These are phyloP conservation scores for Emys orbicularis DNA, from an alignment of 2,797 vertebrate species.

Conservation along the genomic window DNA sequence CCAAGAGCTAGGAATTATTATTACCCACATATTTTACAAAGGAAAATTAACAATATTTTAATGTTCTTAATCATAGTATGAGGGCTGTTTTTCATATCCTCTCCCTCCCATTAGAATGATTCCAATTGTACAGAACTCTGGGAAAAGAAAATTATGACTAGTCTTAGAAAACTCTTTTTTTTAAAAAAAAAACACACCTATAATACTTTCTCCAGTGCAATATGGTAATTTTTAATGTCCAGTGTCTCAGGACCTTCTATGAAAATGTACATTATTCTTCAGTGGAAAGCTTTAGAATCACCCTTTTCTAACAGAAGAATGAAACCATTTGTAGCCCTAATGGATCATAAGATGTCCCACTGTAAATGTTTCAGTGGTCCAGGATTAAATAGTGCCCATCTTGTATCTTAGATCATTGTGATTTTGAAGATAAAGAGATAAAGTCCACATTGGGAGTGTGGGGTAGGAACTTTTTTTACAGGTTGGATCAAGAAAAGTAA, in stretches of 20 bases:
- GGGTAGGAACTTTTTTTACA: neutral
- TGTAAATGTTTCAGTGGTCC: neutral
- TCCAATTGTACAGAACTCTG: neutral
- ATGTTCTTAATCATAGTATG: neutral
- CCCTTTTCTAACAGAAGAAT: neutral
- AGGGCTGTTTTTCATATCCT: neutral
- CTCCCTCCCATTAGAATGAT: neutral
- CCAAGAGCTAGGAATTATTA: neutral
- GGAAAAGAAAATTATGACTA: neutral
- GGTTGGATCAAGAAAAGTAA: neutral
- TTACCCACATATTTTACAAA: neutral
- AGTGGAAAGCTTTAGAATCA: neutral
- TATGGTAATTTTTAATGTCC: neutral
- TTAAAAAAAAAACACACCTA: no score
- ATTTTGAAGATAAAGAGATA: no score
- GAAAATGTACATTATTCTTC: neutral
- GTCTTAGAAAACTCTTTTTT: no score
- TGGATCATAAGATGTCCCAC: neutral
- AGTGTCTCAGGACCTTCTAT: neutral
- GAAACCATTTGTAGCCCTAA: neutral
- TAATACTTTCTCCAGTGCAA: neutral
- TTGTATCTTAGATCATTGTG: neutral
- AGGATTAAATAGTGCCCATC: neutral
- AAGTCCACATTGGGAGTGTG: neutral
- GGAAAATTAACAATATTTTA: neutral